Percentiles rank a stretch among this genome's conserved stretches.
Conservation (phyloP, 2,888 invertebrate species). For the Drosophila monieri region DNA sequence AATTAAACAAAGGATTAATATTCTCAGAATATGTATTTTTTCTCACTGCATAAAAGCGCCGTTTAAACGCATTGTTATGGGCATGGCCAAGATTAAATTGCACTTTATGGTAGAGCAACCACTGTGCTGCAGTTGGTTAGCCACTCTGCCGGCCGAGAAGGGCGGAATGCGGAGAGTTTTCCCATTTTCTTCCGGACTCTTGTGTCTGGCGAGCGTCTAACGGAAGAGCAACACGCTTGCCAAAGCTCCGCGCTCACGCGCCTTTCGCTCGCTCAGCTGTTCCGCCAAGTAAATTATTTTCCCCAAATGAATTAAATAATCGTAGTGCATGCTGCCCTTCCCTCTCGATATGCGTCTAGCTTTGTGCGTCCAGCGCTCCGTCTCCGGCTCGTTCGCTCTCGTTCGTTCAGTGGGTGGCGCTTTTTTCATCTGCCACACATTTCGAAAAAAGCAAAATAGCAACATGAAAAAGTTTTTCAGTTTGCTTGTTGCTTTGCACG, state of each 20-base stretch:
- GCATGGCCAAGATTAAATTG: conserved; percentile 58
- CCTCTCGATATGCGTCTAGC: conserved; percentile 9
- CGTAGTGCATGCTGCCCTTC: conserved; percentile 56
- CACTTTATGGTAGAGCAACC: conserved; percentile 50
- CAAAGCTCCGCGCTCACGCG: conserved; percentile 76
- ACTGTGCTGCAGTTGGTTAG: conserved; percentile 61
- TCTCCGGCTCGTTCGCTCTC: conserved; percentile 1
- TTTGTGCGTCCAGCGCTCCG: conserved; percentile 4
- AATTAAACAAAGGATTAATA: no score
- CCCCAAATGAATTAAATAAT: conserved; percentile 64
- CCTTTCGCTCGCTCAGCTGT: conserved; percentile 48
- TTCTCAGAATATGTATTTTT: background rate
- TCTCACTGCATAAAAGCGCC: background rate
- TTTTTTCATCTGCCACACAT: conserved; percentile 69
- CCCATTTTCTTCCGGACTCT: conserved; percentile 64
- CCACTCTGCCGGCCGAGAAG: background rate
- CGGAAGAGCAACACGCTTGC: conserved; percentile 25
- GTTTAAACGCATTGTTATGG: conserved; percentile 44
- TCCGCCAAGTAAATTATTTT: conserved; percentile 58
- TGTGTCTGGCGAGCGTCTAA: conserved; percentile 63
- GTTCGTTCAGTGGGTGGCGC: conserved; percentile 22
- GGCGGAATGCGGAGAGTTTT: conserved; percentile 15
- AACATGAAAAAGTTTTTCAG: conserved; percentile 77
- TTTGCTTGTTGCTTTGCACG: conserved; percentile 80
- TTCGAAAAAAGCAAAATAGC: conserved; percentile 69